Conservation (phyloP, 1,140 invertebrate species). For the Micrasema longulum region DNA sequence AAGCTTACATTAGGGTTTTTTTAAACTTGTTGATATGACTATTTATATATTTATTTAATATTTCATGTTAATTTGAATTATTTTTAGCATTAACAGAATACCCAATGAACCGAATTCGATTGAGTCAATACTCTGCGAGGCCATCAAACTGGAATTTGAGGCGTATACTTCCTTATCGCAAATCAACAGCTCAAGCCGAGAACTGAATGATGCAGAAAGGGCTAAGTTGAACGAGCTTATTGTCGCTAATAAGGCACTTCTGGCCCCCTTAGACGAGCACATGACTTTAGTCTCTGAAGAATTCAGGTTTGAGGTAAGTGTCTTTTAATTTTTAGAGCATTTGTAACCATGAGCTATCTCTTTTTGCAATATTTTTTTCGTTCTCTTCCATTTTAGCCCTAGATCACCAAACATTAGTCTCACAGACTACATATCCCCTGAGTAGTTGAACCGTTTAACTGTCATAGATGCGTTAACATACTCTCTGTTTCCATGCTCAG, state of each 20-base stretch:
- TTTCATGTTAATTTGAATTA: slow-evolving; percentile 11
- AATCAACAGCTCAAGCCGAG: slow-evolving; percentile 72
- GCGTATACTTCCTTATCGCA: slow-evolving; percentile 73
- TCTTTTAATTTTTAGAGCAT: no score
- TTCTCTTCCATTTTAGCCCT: no score
- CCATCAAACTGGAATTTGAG: slow-evolving; percentile 86
- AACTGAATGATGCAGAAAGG: slow-evolving; percentile 84
- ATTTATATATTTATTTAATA: no score
- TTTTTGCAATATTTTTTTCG: no score
- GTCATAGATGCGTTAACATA: no score
- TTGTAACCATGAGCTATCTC: no score
- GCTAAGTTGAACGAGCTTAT: slow-evolving; percentile 87
- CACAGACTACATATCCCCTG: no score
- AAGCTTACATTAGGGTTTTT: no score
- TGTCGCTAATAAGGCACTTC: slow-evolving; percentile 84
- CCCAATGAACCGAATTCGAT: slow-evolving; percentile 74
- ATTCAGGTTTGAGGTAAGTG: slow-evolving; percentile 71
- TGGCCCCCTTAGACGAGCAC: slow-evolving; percentile 85
- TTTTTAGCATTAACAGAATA: slow-evolving; percentile 60
- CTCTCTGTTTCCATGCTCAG: no score
- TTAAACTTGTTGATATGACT: no score
- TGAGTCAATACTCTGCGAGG: slow-evolving; percentile 84
- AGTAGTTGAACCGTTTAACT: no score
- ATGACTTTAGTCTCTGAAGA: slow-evolving; percentile 75
- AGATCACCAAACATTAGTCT: no score